phyloP scores from a whole-genome alignment of 2,888 invertebrate genomes.

The Chydorus sphaericus region DNA sequence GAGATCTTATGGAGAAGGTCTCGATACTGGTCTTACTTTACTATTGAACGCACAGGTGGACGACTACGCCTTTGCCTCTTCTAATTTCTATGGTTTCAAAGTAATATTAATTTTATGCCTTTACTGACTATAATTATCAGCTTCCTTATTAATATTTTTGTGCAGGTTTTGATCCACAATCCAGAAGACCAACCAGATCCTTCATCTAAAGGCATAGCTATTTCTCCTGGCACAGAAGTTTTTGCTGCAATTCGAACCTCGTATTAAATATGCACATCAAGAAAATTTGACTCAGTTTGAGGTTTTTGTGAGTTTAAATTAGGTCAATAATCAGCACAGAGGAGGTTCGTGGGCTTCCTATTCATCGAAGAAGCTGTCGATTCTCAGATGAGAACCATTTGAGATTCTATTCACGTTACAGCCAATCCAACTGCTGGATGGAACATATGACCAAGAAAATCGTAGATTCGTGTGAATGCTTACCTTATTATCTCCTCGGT shows the following conservation, averaged over 20 bases:
- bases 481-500: slow-evolving; percentile 12
- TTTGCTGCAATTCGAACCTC: too few relatives aligned
- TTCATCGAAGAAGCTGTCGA: slow-evolving; percentile 1
- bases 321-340: slow-evolving; percentile 7
- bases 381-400: slow-evolving; percentile 3
- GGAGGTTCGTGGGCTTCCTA: neutral
- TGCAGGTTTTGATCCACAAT: slow-evolving; percentile 13
- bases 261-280: too few relatives aligned
- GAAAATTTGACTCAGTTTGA: too few relatives aligned
- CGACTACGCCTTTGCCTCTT: slow-evolving; percentile 12
- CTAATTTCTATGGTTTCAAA: slow-evolving; percentile 11
- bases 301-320: neutral
- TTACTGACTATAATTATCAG: too few relatives aligned
- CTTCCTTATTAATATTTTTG: too few relatives aligned
- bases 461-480: neutral
- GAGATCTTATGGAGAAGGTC: slow-evolving; percentile 7
- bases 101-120: neutral
- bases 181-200: slow-evolving; percentile 13
- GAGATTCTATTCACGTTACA: slow-evolving; percentile 8
- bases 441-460: slow-evolving; percentile 6
- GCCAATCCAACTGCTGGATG: slow-evolving; percentile 10
- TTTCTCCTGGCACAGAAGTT: too few relatives aligned
- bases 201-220: slow-evolving; percentile 10
- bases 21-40: slow-evolving; percentile 9
- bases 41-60: slow-evolving; percentile 5